Evolutionary conservation across 2,888 invertebrate species (phyloP).

Genomic region (Agrilus cyanescens): DNA sequence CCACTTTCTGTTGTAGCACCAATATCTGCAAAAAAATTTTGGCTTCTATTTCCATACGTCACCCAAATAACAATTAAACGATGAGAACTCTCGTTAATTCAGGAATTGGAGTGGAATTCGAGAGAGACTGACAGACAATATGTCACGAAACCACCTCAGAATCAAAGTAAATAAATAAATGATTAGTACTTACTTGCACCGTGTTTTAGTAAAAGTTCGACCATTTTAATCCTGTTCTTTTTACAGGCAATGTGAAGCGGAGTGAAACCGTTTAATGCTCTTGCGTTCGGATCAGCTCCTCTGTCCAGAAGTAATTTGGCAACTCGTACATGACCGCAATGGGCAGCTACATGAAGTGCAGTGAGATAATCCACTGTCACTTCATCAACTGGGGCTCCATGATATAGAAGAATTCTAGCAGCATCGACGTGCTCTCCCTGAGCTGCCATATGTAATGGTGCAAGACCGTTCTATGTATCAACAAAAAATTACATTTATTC

Average conservation of each 20-base stretch:
- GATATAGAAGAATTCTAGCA: slow-evolving; percentile 79
- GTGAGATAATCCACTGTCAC: slow-evolving; percentile 97
- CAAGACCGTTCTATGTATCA: slow-evolving; percentile 64
- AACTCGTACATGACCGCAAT: slow-evolving; percentile 87
- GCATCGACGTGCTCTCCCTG: slow-evolving; percentile 98
- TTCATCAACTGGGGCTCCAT: slow-evolving; percentile 97
- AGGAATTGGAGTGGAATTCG: no score
- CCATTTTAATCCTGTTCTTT: slow-evolving; percentile 94
- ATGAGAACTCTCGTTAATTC: no score
- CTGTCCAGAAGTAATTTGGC: slow-evolving; percentile 84
- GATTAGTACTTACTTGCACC: slow-evolving; percentile 58
- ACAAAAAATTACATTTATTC: neutral
- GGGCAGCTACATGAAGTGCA: slow-evolving; percentile 91
- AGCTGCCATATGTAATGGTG: slow-evolving; percentile 97
- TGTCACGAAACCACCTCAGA: no score
- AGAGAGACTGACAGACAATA: no score
- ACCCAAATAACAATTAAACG: no score
- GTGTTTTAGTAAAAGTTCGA: slow-evolving; percentile 88
- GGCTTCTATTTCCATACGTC: slow-evolving; percentile 1
- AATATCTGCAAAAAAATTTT: slow-evolving; percentile 36
- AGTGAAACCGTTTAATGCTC: slow-evolving; percentile 95
- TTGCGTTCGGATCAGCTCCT: slow-evolving; percentile 93
- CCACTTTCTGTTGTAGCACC: slow-evolving; percentile 68
- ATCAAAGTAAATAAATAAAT: no score
- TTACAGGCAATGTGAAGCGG: slow-evolving; percentile 98